Base-by-base conservation (phyloP, 2,888 invertebrate species). In the Vannuccia rotundouncinata region DNA sequence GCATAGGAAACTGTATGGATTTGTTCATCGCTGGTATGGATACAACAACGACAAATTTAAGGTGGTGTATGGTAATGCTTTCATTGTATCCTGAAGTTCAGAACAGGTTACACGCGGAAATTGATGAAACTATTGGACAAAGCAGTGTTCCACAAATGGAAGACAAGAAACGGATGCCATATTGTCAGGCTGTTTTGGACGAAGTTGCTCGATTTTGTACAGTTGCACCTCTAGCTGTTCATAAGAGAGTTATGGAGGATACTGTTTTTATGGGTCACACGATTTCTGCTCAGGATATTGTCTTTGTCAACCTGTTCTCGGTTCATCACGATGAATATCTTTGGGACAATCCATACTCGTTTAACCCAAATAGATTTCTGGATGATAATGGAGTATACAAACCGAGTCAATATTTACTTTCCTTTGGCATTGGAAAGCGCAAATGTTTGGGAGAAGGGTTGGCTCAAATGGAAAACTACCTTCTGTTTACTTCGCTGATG, bases 381-480 rank as follows among this genome's bases (percentile, higher is more conserved):
- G 78, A 78, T 45, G 77, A 31, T 31, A 59, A 25, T 1, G 60
- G 66, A 59, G 1, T 28, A 25, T 78, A 78, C 66, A 78, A 60
- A 59, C 78, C 78, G 1, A 78, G 27, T 25, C 28, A 78, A 25
- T 25, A 78, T 59, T 59, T 78, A 2, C 25, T 60, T 59, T 10
- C 60, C 27, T 78, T 78, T 78, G 78, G 78, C 45, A 1, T 78
- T 29, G 78, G 78, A 13, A 78, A 59, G 25, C 78, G 78, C 1
- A 60, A 60, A 5, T 78, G 78, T 78, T 29, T 78, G 59, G 78
- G 78, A 1, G 78, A 78, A 59, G 30, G 66, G 1, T 1, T 78
- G 1, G 78, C 78, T 25, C 59, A 28, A 13, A 60, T 1, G 25
- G 78, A 78, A 60, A 27, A 28, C 25, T 28, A 29, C 59, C 59